These are phyloP conservation scores for Perca schrenkii DNA, from an alignment of 2,113 vertebrate species.

Conservation along the genomic window DNA sequence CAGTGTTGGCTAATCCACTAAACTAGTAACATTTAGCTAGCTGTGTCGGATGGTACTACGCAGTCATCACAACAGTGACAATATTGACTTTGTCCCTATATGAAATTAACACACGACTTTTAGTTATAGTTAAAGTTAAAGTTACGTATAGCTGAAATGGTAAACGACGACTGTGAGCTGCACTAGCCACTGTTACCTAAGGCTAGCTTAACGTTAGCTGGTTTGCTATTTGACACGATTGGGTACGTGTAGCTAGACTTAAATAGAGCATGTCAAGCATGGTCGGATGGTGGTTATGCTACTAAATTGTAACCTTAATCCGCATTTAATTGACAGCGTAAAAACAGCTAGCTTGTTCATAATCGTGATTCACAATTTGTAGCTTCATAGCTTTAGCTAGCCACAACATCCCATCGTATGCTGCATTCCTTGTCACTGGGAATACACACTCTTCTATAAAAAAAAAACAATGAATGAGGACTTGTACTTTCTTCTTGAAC, in stretches of 20 bases:
- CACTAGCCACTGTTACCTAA: background rate
- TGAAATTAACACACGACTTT: rapidly evolving
- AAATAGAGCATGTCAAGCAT: background rate
- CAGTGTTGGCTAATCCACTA: slow-evolving; percentile 14
- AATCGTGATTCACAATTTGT: background rate
- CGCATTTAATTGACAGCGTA: rapidly evolving
- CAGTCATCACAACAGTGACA: background rate
- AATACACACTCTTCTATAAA: rapidly evolving
- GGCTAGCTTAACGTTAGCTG: slow-evolving; percentile 28
- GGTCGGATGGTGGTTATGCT: rapidly evolving
- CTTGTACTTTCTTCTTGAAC: background rate
- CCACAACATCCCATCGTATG: background rate
- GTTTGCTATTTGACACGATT: background rate
- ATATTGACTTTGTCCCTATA: rapidly evolving
- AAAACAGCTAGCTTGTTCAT: background rate
- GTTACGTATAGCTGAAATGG: background rate
- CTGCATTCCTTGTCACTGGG: background rate
- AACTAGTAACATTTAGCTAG: background rate
- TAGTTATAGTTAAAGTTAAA: rapidly evolving
- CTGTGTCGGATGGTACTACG: background rate
- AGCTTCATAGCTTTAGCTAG: background rate
- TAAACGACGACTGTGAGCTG: background rate
- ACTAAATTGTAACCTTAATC: rapidly evolving
- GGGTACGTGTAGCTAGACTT: rapidly evolving
- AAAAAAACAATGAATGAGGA: background rate